Evolutionary conservation across 2,888 invertebrate species (phyloP), one percentile per base, ranked within the genome.

Genomic region (Amblyjoppa proteus): DNA sequence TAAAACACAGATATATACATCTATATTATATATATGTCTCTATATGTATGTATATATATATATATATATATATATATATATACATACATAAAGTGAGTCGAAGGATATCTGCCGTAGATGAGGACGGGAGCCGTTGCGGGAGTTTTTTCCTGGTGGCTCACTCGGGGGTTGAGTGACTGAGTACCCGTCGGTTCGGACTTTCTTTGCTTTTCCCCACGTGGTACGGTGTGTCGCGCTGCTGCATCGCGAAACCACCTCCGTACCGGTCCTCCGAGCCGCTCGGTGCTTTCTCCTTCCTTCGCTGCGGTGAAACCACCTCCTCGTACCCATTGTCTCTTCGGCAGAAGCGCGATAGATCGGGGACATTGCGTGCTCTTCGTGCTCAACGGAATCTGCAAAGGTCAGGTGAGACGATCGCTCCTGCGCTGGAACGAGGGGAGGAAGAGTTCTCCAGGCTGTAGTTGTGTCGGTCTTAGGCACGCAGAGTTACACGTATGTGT

Each of bases 61-160:
- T 74, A 56, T 66, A 66, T 41, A 25, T 70, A 6, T 70, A 16
- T 13, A 76, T 20, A 56, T 49, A 61, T 41, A 41, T n/a, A n/a
- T 69, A 13, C 70, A 58, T 66, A 66, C 31, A 76, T 38, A 77
- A 56, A 53, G 71, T 74, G 89, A 91, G 91, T 89, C 91, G 91
- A 90, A 90, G 92, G 92, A 90, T 92, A 91, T 91, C 92, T 91
- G 90, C 91, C 90, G 90, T 91, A 89, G 92, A 90, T 87, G 89
- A 88, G 88, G 87, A 88, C 86, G 88, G 88, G 90, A 20, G 20
- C 34, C 86, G 87, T 85, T 77, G 85, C 76, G 88, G 86, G 88
- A 84, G 82, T 31, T 64, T 58, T 25, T 31, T 76, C 38, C 70
- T 73, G 80, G 80, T 51, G 89, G 89, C 88, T 87, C 89, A 89